These are phyloP conservation scores for Andrena dorsata DNA, from an alignment of 2,888 invertebrate genomes.

Conservation along the genomic window DNA sequence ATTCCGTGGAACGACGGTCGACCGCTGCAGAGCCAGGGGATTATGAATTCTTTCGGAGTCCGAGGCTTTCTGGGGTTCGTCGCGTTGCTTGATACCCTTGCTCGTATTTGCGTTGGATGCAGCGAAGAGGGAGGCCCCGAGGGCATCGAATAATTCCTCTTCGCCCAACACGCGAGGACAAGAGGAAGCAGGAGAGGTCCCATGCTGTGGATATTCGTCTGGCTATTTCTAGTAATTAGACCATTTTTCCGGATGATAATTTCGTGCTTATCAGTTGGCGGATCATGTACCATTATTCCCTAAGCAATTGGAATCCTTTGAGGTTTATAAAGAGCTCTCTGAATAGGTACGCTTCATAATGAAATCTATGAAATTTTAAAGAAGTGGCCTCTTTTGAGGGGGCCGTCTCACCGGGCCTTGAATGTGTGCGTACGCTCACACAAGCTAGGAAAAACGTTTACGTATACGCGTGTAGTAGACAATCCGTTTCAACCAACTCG, in stretches of 20 bases:
- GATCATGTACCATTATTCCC: no score
- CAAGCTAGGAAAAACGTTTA: no score
- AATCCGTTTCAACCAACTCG: no score
- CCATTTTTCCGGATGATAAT: no score
- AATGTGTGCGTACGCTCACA: no score
- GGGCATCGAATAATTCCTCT: background rate
- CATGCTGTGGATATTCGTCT: background rate
- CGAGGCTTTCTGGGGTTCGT: background rate
- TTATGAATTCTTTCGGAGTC: constrained; percentile 1
- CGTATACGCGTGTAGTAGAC: no score
- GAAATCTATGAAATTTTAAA: no score
- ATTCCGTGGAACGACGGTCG: background rate
- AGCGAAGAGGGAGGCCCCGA: background rate
- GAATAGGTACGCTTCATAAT: no score
- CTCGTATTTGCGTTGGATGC: background rate
- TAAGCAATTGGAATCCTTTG: no score
- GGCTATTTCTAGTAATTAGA: background rate
- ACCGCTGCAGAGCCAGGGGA: background rate
- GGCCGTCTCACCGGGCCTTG: no score
- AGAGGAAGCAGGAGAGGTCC: background rate
- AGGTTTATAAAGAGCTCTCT: no score
- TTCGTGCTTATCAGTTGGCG: no score
- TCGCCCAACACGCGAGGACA: background rate
- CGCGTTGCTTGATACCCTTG: background rate
- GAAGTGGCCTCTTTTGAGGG: background rate